Evolutionary conservation across 2,888 invertebrate species (phyloP).

Genomic region (Artemia sinica): DNA sequence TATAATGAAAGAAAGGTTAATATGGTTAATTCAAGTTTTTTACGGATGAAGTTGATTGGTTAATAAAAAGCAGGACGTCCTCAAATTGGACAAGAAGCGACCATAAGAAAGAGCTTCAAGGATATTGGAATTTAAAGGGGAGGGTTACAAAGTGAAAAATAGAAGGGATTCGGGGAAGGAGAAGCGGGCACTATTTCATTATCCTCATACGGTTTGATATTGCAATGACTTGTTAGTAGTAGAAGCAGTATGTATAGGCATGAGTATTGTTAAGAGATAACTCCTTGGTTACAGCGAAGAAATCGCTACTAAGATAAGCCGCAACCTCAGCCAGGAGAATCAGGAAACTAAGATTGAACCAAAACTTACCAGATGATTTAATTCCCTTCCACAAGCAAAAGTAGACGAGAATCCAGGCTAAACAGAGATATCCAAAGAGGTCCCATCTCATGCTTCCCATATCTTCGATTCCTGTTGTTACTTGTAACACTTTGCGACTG

Average conservation of each 20-base stretch:
- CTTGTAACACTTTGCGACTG: constrained; percentile 69
- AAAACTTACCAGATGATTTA: constrained; percentile 29
- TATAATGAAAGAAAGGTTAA: too few relatives aligned
- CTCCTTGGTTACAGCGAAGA: too few relatives aligned
- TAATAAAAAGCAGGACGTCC: too few relatives aligned
- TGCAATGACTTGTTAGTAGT: constrained; percentile 19
- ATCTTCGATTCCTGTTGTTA: constrained; percentile 63
- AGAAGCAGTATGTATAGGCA: constrained; percentile 20
- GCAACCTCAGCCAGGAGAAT: background rate
- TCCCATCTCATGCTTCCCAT: constrained; percentile 71
- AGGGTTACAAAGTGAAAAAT: too few relatives aligned
- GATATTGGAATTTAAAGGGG: too few relatives aligned
- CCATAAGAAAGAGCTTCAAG: too few relatives aligned
- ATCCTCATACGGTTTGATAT: too few relatives aligned
- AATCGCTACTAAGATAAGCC: background rate
- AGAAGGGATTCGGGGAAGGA: too few relatives aligned
- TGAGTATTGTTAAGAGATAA: background rate
- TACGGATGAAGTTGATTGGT: too few relatives aligned
- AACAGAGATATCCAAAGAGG: constrained; percentile 65
- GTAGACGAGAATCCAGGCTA: constrained; percentile 85
- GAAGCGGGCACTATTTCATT: too few relatives aligned
- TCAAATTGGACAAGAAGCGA: too few relatives aligned
- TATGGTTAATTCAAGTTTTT: too few relatives aligned
- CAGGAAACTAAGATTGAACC: constrained; percentile 28
- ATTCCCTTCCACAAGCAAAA: constrained; percentile 73